Percentiles rank a stretch among this genome's conserved stretches.
Evolutionary conservation across 2,113 vertebrate species (phyloP).

Genomic region (Lanius collurio): DNA sequence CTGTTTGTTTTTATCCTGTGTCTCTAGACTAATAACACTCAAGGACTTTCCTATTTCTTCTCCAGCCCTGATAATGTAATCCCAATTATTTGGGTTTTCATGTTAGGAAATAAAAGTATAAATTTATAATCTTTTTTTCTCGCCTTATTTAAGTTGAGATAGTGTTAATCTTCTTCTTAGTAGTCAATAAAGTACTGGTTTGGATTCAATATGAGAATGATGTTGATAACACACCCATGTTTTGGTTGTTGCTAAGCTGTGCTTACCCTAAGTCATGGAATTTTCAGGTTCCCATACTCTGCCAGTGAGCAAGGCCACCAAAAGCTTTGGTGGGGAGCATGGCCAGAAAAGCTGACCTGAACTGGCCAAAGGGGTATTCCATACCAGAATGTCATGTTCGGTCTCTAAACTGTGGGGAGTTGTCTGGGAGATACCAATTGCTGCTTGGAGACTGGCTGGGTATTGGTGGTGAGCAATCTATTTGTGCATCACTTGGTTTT

Average conservation of each 20-base stretch:
- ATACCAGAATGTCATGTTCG: neutral
- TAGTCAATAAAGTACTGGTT: neutral
- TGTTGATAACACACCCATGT: fast-evolving
- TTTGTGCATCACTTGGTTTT: neutral
- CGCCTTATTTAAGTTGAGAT: neutral
- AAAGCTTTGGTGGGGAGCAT: neutral
- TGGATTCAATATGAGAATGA: neutral
- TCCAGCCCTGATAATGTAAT: neutral
- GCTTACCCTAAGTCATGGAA: neutral
- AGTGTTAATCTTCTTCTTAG: neutral
- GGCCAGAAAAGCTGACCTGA: neutral
- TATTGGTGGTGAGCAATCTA: neutral
- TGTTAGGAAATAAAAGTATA: neutral
- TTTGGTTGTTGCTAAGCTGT: neutral
- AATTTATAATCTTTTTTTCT: neutral
- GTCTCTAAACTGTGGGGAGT: neutral
- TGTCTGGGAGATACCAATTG: neutral
- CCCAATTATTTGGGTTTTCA: neutral
- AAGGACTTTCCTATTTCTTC: neutral
- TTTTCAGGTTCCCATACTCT: neutral
- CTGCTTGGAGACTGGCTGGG: neutral
- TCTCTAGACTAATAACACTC: neutral
- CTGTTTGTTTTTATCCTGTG: neutral
- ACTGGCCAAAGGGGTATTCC: neutral
- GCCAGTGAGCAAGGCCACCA: neutral